Conservation (phyloP, 2,797 vertebrate species). For the Spinibarbus caldwelli region DNA sequence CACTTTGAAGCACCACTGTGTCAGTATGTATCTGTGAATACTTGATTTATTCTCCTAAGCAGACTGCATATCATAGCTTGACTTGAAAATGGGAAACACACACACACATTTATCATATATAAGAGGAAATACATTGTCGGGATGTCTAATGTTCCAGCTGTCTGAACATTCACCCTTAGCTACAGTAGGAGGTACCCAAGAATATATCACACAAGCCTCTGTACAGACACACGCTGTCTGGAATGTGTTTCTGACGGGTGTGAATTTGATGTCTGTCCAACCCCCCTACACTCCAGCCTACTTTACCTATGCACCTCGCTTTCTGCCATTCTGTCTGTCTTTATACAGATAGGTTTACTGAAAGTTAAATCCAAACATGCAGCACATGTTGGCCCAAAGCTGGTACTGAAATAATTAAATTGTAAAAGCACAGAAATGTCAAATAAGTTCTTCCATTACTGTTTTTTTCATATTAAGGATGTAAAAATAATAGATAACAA, state of each 20-base stretch:
- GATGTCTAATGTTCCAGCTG: constrained; percentile 49
- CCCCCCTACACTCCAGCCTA: constrained; percentile 27
- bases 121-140: constrained; percentile 62
- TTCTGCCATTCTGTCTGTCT: neutral
- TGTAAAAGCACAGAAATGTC: neutral
- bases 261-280: constrained; percentile 70
- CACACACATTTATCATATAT: constrained; percentile 58
- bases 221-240: constrained; percentile 56
- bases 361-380: constrained; percentile 3
- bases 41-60: constrained; percentile 32
- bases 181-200: constrained; percentile 53
- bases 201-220: constrained; percentile 59
- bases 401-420: neutral
- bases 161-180: constrained; percentile 51
- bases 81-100: constrained; percentile 43
- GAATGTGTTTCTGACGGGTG: constrained; percentile 73
- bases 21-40: constrained; percentile 4
- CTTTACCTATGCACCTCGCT: neutral
- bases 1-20: neutral
- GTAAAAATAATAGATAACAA: neutral
- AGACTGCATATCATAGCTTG: constrained; percentile 32
- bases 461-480: neutral
- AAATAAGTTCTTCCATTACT: neutral
- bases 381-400: neutral
- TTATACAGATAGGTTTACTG: constrained; percentile 20